Evolutionary conservation across 1,140 invertebrate species (phyloP).

Genomic region (Brachionus manjavacas): DNA sequence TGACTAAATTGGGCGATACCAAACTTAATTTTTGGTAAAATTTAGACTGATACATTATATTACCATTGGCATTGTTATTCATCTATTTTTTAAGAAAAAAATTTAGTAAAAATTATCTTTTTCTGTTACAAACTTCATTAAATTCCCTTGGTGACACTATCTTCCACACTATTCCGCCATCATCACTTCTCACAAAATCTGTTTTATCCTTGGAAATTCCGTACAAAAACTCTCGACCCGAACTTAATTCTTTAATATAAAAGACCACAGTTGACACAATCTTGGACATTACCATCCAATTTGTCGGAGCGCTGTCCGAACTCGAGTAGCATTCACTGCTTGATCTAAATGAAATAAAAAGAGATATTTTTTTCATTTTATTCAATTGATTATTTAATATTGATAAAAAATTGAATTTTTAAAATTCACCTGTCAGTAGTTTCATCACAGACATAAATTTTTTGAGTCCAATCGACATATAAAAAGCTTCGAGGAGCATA

Average conservation of each 20-base stretch:
- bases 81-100: not conserved
- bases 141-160: not conserved
- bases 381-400: too few relatives aligned
- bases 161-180: conserved; percentile 25
- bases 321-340: not conserved
- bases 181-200: conserved; percentile 27
- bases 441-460: conserved; percentile 41
- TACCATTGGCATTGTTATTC: not conserved
- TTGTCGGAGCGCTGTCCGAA: not conserved
- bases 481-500: not conserved
- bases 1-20: not conserved
- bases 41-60: not conserved
- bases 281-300: conserved; percentile 3
- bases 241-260: not conserved
- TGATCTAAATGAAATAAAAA: not conserved
- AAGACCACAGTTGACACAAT: conserved; percentile 28
- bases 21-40: not conserved
- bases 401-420: not conserved
- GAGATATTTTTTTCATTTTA: not conserved
- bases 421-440: not conserved
- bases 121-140: not conserved
- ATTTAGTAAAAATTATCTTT: not conserved
- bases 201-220: conserved; percentile 4
- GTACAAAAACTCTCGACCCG: not conserved
- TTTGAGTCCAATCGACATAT: not conserved